A percentile compares a stretch with the other conserved stretches of the same genome.
phyloP scores from a whole-genome alignment of 2,888 invertebrate genomes.

The Choreutis nemorana region DNA sequence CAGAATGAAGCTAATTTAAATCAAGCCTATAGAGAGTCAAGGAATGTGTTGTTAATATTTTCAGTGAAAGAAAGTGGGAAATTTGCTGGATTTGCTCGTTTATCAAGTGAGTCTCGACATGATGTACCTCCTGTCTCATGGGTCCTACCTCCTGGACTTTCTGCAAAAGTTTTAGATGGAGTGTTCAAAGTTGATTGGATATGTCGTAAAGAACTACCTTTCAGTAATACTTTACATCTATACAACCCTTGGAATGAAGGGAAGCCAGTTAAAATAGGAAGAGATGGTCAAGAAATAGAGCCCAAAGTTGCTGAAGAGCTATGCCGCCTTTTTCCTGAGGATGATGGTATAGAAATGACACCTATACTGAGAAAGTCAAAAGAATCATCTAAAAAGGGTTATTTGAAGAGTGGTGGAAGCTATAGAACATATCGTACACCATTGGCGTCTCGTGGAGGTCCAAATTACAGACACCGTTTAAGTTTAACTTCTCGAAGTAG shows the following conservation, averaged over 20 bases:
- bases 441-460: constrained; percentile 43
- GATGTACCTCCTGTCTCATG: constrained; percentile 91
- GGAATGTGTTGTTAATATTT: constrained; percentile 94
- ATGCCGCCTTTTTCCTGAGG: constrained; percentile 92
- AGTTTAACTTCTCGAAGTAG: constrained; percentile 58
- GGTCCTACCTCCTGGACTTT: constrained; percentile 93
- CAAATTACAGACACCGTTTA: constrained; percentile 59
- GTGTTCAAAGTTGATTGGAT: constrained; percentile 98
- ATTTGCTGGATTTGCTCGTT: constrained; percentile 92
- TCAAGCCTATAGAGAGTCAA: constrained; percentile 90
- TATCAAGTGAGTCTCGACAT: constrained; percentile 87
- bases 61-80: constrained; percentile 98
- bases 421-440: constrained; percentile 57
- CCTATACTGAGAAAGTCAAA: constrained; percentile 86
- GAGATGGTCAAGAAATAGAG: constrained; percentile 98
- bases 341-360: constrained; percentile 89
- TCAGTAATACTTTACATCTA: constrained; percentile 89
- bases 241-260: constrained; percentile 99
- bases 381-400: constrained; percentile 76
- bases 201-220: constrained; percentile 92
- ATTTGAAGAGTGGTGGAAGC: constrained; percentile 59
- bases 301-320: constrained; percentile 94
- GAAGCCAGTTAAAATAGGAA: constrained; percentile 98
- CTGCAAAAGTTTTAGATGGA: constrained; percentile 92
- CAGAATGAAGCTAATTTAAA: constrained; percentile 97